Percentiles rank a stretch among this genome's conserved stretches.
phyloP scores from a whole-genome alignment of 2,797 vertebrate species.

The Pampus argenteus region DNA sequence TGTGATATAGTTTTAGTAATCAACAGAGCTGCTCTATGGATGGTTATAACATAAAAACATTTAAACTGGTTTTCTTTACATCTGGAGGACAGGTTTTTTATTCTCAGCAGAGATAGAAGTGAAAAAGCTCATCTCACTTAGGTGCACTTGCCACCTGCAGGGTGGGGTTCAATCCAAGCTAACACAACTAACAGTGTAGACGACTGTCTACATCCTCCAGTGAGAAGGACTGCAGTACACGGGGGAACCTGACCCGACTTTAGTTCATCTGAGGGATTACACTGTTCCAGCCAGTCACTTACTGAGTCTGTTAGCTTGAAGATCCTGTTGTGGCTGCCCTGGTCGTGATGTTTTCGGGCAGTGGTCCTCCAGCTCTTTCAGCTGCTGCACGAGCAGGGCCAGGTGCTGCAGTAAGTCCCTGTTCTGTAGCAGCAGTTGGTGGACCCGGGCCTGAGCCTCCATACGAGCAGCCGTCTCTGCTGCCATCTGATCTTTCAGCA shows the following conservation, averaged over 20 bases:
- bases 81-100: not conserved
- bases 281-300: slow-evolving; percentile 41
- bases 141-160: not conserved
- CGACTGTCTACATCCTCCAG: slow-evolving; percentile 19
- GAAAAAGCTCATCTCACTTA: not conserved
- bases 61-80: not conserved
- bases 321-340: slow-evolving; percentile 42
- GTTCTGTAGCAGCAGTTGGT: slow-evolving; percentile 91
- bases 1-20: not conserved
- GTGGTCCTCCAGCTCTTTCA: slow-evolving; percentile 86
- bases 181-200: slow-evolving; percentile 21
- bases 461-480: slow-evolving; percentile 86
- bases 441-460: slow-evolving; percentile 89
- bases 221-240: slow-evolving; percentile 13
- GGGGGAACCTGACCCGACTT: slow-evolving; percentile 33
- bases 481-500: slow-evolving; percentile 89
- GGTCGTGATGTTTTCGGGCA: slow-evolving; percentile 22
- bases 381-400: slow-evolving; percentile 88
- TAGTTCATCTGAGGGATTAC: slow-evolving; percentile 8
- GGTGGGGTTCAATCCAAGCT: not conserved
- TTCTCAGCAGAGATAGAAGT: not conserved
- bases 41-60: not conserved
- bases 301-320: slow-evolving; percentile 65
- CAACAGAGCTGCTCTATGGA: not conserved
- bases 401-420: slow-evolving; percentile 89